Percentiles rank a stretch among this genome's conserved stretches.
Evolutionary conservation across 1,140 invertebrate species (phyloP).

Genomic region (Micrasema longulum): DNA sequence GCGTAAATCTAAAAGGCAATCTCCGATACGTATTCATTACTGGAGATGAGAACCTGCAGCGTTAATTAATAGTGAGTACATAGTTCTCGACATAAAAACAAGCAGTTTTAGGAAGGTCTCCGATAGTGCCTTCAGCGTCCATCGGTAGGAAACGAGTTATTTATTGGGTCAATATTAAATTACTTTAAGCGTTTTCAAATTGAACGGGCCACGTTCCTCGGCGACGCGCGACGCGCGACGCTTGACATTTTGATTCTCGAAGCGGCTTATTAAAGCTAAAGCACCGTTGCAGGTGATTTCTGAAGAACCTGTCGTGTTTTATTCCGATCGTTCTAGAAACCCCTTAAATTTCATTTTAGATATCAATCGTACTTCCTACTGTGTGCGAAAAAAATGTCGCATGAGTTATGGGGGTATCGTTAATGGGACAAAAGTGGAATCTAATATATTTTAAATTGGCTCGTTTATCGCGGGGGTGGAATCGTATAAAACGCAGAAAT

Average conservation of each 20-base stretch:
- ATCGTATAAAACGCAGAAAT: slow-evolving; percentile 37
- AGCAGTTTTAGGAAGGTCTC: slow-evolving; percentile 33
- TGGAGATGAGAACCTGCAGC: background rate
- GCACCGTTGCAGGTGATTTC: slow-evolving; percentile 20
- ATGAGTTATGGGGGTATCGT: background rate
- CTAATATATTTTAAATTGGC: slow-evolving; percentile 45
- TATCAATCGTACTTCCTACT: slow-evolving; percentile 27
- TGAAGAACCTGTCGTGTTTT: slow-evolving; percentile 5
- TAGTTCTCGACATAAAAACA: slow-evolving; percentile 9
- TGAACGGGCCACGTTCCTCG: slow-evolving; percentile 14
- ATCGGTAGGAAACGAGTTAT: slow-evolving; percentile 30
- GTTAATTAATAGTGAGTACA: slow-evolving; percentile 29
- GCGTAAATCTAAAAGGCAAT: slow-evolving; percentile 7
- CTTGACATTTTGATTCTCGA: slow-evolving; percentile 32
- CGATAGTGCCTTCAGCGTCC: slow-evolving; percentile 12
- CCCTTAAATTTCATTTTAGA: slow-evolving; percentile 41
- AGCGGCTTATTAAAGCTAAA: slow-evolving; percentile 24
- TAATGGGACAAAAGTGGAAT: background rate
- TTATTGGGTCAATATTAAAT: slow-evolving; percentile 41
- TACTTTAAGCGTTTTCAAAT: slow-evolving; percentile 28
- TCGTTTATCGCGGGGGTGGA: slow-evolving; percentile 10
- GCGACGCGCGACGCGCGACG: slow-evolving; percentile 4
- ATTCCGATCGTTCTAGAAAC: slow-evolving; percentile 28
- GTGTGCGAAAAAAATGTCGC: slow-evolving; percentile 38
- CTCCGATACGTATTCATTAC: no score